These are phyloP conservation scores for Cisticola juncidis DNA, from an alignment of 2,113 vertebrate species.

Conservation along the genomic window DNA sequence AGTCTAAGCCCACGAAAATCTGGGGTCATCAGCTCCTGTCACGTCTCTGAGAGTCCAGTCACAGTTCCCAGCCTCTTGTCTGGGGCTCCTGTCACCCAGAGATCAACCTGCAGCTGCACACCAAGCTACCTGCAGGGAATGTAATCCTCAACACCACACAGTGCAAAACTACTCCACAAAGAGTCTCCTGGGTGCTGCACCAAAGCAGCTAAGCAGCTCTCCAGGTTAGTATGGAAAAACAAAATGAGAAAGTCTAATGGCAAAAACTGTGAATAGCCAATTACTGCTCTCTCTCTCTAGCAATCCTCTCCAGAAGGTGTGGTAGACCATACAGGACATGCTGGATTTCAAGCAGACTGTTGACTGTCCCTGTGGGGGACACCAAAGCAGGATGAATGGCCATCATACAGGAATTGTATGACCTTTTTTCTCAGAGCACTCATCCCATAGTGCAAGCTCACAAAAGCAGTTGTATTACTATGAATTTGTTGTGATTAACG, in stretches of 20 bases:
- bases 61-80: background rate
- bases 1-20: accelerated
- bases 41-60: background rate
- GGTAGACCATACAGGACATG: background rate
- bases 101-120: background rate
- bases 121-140: background rate
- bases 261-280: background rate
- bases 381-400: background rate
- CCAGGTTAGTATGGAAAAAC: background rate
- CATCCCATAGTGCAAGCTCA: background rate
- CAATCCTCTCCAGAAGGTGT: background rate
- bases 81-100: background rate
- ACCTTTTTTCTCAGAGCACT: background rate
- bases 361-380: background rate
- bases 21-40: background rate
- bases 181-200: background rate
- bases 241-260: background rate
- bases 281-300: background rate
- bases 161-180: background rate
- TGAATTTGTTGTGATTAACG: background rate
- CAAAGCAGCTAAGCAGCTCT: background rate
- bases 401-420: background rate
- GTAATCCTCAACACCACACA: background rate
- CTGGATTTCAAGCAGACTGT: background rate
- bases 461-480: background rate